Conservation (phyloP, 2,113 vertebrate species). For the Plecturocebus donacophilus region DNA sequence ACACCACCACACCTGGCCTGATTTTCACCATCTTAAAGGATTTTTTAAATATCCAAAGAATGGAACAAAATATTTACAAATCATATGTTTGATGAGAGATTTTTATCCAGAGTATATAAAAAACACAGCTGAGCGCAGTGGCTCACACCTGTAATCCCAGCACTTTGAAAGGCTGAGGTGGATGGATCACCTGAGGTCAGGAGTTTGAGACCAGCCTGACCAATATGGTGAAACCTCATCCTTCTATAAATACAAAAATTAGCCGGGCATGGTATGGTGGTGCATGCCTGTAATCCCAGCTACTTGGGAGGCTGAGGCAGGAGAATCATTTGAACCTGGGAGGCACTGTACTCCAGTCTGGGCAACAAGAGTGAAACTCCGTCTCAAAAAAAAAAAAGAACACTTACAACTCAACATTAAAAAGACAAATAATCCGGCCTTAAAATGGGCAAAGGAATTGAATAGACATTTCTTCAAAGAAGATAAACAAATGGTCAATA, state of each 20-base stretch:
- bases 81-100: too few species aligned
- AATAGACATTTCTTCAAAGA: constrained; percentile 25
- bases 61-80: neutral
- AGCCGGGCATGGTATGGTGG: neutral
- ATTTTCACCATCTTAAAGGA: neutral
- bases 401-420: neutral
- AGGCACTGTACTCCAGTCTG: neutral
- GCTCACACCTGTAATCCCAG: neutral
- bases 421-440: neutral
- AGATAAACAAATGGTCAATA: neutral
- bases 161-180: neutral
- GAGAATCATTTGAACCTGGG: neutral
- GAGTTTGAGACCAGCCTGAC: neutral
- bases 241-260: neutral
- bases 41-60: neutral
- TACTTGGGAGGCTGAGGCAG: neutral
- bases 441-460: neutral
- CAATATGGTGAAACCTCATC: neutral
- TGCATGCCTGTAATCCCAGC: neutral
- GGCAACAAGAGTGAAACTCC: neutral
- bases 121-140: neutral
- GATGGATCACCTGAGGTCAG: neutral
- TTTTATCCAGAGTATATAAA: neutral
- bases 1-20: neutral
- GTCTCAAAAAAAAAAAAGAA: neutral